These are phyloP conservation scores for Drosophila demipolita DNA, from an alignment of 2,888 invertebrate genomes.

Conservation along the genomic window DNA sequence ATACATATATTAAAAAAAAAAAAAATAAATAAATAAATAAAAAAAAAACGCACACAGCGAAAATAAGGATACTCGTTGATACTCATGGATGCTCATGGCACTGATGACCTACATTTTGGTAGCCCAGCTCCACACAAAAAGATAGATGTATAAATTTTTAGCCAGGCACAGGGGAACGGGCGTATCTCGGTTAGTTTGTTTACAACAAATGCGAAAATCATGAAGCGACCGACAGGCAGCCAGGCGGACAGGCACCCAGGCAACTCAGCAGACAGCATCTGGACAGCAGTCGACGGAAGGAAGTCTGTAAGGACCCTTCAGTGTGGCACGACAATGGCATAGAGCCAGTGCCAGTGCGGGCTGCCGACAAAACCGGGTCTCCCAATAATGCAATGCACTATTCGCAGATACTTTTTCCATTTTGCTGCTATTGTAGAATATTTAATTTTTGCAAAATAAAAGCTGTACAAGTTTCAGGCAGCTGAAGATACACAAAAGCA, in stretches of 20 bases:
- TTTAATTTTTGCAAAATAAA: conserved; percentile 52
- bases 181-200: conserved; percentile 58
- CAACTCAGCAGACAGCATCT: conserved; percentile 7
- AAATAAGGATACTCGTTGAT: conserved; percentile 46
- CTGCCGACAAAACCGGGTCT: conserved; percentile 57
- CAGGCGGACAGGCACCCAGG: conserved; percentile 11
- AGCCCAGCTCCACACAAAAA: conserved; percentile 23
- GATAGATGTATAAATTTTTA: conserved; percentile 41
- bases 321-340: conserved; percentile 45
- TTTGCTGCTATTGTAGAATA: conserved; percentile 35
- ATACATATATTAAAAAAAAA: conserved; percentile 38
- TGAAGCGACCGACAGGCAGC: conserved; percentile 32
- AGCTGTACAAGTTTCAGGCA: conserved; percentile 38
- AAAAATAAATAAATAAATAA: neutral
- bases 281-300: conserved; percentile 31
- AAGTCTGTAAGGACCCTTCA: conserved; percentile 68
- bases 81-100: conserved; percentile 44
- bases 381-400: conserved; percentile 67
- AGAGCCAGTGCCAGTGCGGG: conserved; percentile 30
- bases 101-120: conserved; percentile 71
- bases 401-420: conserved; percentile 16
- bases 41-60: conserved; percentile 11
- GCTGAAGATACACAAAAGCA: conserved; percentile 40
- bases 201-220: conserved; percentile 64
- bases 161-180: conserved; percentile 15